Conservation (phyloP, 2,797 vertebrate species). For the Neostethus bicornis region DNA sequence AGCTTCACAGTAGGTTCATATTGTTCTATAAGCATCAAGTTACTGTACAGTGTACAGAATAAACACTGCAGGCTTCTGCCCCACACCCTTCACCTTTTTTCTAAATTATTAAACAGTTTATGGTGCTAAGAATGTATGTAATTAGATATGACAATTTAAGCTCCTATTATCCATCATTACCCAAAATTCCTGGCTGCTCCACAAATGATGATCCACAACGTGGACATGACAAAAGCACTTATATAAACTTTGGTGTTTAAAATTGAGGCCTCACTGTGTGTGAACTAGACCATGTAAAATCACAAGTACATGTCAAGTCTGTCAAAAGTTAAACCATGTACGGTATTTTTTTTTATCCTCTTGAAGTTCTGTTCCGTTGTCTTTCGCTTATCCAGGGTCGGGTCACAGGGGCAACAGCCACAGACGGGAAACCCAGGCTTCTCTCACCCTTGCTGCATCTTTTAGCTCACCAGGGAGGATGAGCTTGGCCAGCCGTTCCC, state of each 20-base stretch:
- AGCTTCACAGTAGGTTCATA: conserved; percentile 32
- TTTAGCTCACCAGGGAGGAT: no score
- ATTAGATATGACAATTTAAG: neutral
- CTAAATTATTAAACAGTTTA: neutral
- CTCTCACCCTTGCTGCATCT: no score
- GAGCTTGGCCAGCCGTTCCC: no score
- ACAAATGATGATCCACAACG: conserved; percentile 5
- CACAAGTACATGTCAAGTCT: no score
- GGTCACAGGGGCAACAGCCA: no score
- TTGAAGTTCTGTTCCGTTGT: no score
- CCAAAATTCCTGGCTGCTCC: neutral
- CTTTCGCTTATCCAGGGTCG: no score
- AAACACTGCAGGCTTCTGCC: conserved; percentile 5
- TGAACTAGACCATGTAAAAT: neutral
- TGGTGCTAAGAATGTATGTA: neutral
- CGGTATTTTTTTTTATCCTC: no score
- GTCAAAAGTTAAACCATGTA: conserved; percentile 2
- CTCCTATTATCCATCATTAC: neutral
- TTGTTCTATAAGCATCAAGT: conserved; percentile 45
- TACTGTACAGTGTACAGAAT: conserved; percentile 24
- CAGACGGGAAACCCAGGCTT: no score
- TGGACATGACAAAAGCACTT: neutral
- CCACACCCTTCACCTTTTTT: neutral
- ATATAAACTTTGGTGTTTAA: neutral
- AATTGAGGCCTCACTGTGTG: neutral